phyloP scores from a whole-genome alignment of 2,113 vertebrate genomes.

The Mugil cephalus region DNA sequence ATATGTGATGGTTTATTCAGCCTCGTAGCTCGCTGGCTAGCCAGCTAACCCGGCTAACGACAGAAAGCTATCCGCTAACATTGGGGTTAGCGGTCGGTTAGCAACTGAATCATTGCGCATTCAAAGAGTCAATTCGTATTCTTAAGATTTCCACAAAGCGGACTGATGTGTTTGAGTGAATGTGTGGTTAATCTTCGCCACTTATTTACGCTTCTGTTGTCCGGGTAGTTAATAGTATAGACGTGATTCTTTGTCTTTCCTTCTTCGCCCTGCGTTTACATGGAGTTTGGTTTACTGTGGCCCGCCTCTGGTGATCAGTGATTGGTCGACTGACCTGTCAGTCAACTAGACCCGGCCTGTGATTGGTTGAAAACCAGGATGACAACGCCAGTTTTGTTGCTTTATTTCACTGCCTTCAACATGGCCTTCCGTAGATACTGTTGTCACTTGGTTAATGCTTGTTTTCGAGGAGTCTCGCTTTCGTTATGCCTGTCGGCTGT shows the following conservation, averaged over 20 bases:
- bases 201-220: not conserved
- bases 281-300: slow-evolving; percentile 69
- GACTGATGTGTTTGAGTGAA: not conserved
- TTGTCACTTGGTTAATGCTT: slow-evolving; percentile 55
- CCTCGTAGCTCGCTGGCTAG: slow-evolving; percentile 54
- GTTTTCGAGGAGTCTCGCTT: slow-evolving; percentile 5
- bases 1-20: slow-evolving; percentile 37
- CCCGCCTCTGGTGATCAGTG: slow-evolving; percentile 67
- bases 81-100: slow-evolving; percentile 66
- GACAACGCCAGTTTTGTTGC: slow-evolving; percentile 77
- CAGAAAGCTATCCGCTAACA: slow-evolving; percentile 45
- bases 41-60: slow-evolving; percentile 61
- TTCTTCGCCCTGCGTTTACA: slow-evolving; percentile 78
- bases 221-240: not conserved
- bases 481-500: not conserved
- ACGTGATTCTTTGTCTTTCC: slow-evolving; percentile 72
- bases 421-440: slow-evolving; percentile 76
- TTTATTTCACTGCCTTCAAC: slow-evolving; percentile 73
- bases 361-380: slow-evolving; percentile 78
- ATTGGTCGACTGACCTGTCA: slow-evolving; percentile 71
- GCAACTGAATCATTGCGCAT: slow-evolving; percentile 76
- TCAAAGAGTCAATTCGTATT: slow-evolving; percentile 56
- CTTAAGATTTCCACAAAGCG: not conserved
- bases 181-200: not conserved
- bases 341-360: slow-evolving; percentile 32